Evolutionary conservation across 2,888 invertebrate genomes (phyloP).

Genomic region (Melitaea athalia): DNA sequence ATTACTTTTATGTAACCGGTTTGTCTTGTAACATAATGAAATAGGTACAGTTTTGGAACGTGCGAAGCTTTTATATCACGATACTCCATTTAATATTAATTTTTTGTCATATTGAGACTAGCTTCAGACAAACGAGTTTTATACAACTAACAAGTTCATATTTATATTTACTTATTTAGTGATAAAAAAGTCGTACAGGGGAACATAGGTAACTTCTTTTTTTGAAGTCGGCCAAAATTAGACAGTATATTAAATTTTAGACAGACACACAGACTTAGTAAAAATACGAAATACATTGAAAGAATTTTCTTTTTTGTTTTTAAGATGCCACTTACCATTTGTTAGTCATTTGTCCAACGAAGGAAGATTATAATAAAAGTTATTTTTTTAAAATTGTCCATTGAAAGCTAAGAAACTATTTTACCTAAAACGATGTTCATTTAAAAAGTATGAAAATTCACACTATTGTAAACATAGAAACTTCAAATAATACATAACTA

Average conservation of each 20-base stretch:
- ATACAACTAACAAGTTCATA: neutral
- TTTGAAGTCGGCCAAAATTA: neutral
- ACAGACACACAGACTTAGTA: too few relatives aligned
- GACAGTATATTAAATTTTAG: neutral
- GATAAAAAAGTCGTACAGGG: neutral
- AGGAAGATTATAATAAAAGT: neutral
- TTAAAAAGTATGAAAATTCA: too few relatives aligned
- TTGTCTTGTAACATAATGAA: slow-evolving; percentile 7
- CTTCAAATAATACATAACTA: too few relatives aligned
- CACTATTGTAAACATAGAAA: too few relatives aligned
- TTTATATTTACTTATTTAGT: neutral
- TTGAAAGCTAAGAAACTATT: too few relatives aligned
- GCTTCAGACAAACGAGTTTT: slow-evolving; percentile 3
- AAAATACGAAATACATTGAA: too few relatives aligned
- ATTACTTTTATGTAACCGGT: neutral
- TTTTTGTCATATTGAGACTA: slow-evolving; percentile 2
- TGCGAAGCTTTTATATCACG: slow-evolving; percentile 1
- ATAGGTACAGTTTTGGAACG: slow-evolving; percentile 9
- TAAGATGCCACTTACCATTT: too few relatives aligned
- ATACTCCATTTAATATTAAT: slow-evolving; percentile 7
- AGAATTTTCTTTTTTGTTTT: too few relatives aligned
- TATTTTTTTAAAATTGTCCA: neutral
- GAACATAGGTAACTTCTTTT: neutral
- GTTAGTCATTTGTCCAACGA: too few relatives aligned
- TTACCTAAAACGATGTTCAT: too few relatives aligned